Evolutionary conservation across 2,888 invertebrate genomes (phyloP), one percentile per base, ranked within the genome.

Genomic region (Brachypterus glaber): DNA sequence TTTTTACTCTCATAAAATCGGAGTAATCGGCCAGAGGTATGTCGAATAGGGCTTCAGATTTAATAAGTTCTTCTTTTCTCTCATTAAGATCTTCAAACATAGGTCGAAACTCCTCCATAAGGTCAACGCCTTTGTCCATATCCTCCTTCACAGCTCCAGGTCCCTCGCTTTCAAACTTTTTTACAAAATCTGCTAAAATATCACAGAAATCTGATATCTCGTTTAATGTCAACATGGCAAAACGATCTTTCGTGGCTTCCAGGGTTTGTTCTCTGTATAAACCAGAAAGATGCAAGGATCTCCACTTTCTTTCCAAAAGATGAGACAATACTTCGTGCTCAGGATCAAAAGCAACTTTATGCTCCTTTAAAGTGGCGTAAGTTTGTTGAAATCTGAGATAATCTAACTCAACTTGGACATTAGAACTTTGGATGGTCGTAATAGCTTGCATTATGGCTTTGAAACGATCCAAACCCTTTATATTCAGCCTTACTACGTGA

Each of bases 391-490:
- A 79, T 47, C 77, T 77, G 25, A 73, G 69, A 53, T 82, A 88
- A 52, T 76, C 76, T 31, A 83, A 72, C 62, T 92, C 91, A 0
- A 83, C 78, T 2, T 82, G 78, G 34, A 90, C 70, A 1, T 88
- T 83, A 60, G 77, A 75, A 37, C 77, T 74, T 53, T 83, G 79
- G 30, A 92, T 78, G 24, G 72, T 73, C 0, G 79, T 68, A 41
- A 93, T 89, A 0, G 88, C 82, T 46, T 81, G 80, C 79, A 92
- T 82, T 2, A 92, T 84, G 41, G 77, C 67, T 62, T 89, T 91
- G 57, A 92, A 85, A 53, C 84, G 79, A 37, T 83, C 83, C 29
- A 91, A 63, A 3, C 82, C 82, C 51, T 76, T 80, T 18, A 91
- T 86, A 35, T 80, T 79, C 59, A 78, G 74, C 50, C 87, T 81